Base-by-base conservation (phyloP, 2,888 invertebrate genomes). In the Plebejus anna region DNA sequence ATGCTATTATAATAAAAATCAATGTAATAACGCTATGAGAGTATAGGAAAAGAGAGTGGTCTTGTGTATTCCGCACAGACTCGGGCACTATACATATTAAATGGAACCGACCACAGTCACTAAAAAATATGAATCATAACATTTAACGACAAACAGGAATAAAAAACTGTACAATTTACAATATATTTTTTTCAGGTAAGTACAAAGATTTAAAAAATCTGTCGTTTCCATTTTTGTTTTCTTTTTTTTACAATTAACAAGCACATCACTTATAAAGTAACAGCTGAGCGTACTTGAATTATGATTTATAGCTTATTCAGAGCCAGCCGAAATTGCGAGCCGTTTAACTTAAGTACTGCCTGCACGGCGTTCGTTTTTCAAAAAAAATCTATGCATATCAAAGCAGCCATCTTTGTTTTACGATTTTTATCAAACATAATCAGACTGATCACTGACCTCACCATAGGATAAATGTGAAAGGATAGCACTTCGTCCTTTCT, bases 291-390 rank as follows among this genome's bases (percentile, higher is more conserved):
- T 66, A 66, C 66, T 66, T 66, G 80, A 80, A 92, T 92, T 86
- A 86, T 88, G 93, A 94, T 94, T 93, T 94, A 94, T 94, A 90
- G 93, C 93, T 94, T 90, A 94, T 89, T 94, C 93, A 91, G 85
- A 82, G 82, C 84, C 82, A 89, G 90, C 90, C 82, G 85, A 84
- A 89, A 87, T 90, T 91, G 92, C 91, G 86, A 88, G 87, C 89
- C 92, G 92, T 91, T 94, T 94, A 94, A 92, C 88, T 89, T 92
- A 93, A 94, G 87, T 89, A 89, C 86, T 81, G 86, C 82, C 88
- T 89, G 89, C 83, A 88, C 87, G 87, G 86, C 87, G 81, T 81
- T 83, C 82, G 84, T 86, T 83, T 88, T 86, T 79, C 78, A 79
- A 78, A 80, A 81, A 79, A 71, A 70, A 61, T 76, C 76, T 76